These are phyloP conservation scores for Luffia ferchaultella DNA, from an alignment of 2,888 invertebrate species.

Conservation along the genomic window DNA sequence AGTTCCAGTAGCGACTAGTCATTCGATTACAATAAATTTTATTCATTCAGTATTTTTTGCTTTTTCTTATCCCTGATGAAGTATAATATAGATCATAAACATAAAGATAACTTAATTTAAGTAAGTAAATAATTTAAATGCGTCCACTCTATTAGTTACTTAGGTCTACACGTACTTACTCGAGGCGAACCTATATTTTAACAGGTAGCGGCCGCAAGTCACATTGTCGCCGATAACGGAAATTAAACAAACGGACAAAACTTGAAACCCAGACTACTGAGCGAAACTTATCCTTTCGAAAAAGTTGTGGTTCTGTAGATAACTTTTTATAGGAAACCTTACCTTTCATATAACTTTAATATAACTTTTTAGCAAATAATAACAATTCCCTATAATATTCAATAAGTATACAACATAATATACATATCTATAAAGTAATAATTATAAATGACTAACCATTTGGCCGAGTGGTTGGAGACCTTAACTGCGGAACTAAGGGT, in stretches of 20 bases:
- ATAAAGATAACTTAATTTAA: too few species aligned
- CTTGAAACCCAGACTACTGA: slow-evolving; percentile 1
- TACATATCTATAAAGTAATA: not conserved
- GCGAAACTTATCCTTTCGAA: not conserved
- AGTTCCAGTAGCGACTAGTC: too few species aligned
- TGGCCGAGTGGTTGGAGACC: too few species aligned
- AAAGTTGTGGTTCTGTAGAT: slow-evolving; percentile 1
- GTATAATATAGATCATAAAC: too few species aligned
- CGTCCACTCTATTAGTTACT: not conserved
- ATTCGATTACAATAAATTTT: too few species aligned
- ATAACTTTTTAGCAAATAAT: not conserved
- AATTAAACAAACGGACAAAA: not conserved
- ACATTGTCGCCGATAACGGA: slow-evolving; percentile 34
- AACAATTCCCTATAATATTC: not conserved
- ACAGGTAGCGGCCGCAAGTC: slow-evolving; percentile 37
- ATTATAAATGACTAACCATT: too few species aligned
- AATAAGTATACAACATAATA: not conserved
- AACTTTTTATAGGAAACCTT: too few species aligned
- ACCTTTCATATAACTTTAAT: too few species aligned
- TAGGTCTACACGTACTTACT: slow-evolving; percentile 4
- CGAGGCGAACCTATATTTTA: slow-evolving; percentile 31
- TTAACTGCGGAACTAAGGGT: too few species aligned
- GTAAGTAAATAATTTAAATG: too few species aligned
- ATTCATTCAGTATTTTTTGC: too few species aligned
- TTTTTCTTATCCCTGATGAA: too few species aligned